A percentile compares a stretch with the other conserved stretches of the same genome.
phyloP scores from a whole-genome alignment of 1,140 invertebrate genomes.

The Drosophila parabipectinata region DNA sequence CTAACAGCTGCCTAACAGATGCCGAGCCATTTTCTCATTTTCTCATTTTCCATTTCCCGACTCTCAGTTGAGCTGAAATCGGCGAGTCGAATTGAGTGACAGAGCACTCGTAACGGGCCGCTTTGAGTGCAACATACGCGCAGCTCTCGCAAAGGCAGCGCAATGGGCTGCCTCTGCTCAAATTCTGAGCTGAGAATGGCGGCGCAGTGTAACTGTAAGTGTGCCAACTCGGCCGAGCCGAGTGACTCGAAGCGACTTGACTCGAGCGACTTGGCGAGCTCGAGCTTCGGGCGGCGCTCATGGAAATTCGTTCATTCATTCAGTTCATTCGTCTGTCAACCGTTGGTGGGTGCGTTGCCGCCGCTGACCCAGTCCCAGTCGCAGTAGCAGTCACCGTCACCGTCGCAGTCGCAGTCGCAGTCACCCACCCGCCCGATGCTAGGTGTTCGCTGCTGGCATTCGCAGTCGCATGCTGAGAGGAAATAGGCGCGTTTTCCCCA shows the following conservation, averaged over 20 bases:
- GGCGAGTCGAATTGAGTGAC: constrained; percentile 5
- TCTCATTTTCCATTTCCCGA: constrained; percentile 3
- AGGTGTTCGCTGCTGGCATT: constrained; percentile 32
- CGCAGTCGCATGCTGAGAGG: constrained; percentile 70
- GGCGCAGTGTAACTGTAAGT: constrained; percentile 22
- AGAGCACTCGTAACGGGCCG: too few relatives aligned
- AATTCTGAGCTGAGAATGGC: neutral
- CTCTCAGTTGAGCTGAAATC: neutral
- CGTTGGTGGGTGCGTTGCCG: constrained; percentile 64
- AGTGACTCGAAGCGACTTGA: constrained; percentile 10
- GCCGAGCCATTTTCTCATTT: constrained; percentile 7
- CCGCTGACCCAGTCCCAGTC: constrained; percentile 50
- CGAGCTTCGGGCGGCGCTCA: constrained; percentile 74
- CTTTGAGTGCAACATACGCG: constrained; percentile 76
- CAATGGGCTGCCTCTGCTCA: neutral
- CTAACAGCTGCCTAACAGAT: constrained; percentile 42
- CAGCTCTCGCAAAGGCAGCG: constrained; percentile 7
- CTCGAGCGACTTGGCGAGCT: constrained; percentile 50
- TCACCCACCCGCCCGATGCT: constrained; percentile 18
- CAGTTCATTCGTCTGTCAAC: constrained; percentile 78
- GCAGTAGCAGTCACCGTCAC: constrained; percentile 14
- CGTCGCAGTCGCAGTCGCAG: constrained; percentile 21
- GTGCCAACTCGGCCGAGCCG: constrained; percentile 22
- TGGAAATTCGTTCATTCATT: constrained; percentile 53
- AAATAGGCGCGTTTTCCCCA: constrained; percentile 60